Percentiles rank a stretch among this genome's conserved stretches.
Conservation (phyloP, 2,113 vertebrate genomes). For the Otocyon megalotis region DNA sequence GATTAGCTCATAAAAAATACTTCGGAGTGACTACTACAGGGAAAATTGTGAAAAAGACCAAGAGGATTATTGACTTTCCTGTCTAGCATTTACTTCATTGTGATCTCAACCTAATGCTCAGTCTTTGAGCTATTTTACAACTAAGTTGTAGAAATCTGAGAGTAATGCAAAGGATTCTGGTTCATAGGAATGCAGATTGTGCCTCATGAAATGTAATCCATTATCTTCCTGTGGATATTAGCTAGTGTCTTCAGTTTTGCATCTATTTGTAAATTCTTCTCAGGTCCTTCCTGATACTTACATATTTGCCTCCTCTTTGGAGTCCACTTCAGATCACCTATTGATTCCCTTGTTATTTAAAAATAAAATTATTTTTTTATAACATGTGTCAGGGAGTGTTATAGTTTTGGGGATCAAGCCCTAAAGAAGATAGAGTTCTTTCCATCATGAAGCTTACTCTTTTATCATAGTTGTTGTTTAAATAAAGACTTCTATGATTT, state of each 20-base stretch:
- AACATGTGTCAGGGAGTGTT: not conserved
- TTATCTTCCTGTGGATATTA: not conserved
- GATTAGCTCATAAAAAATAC: constrained; percentile 19
- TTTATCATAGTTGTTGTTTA: not conserved
- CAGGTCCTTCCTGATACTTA: not conserved
- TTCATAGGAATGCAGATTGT: not conserved
- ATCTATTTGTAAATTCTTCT: not conserved
- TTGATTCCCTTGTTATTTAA: not conserved
- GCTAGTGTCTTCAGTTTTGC: not conserved
- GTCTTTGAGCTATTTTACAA: constrained; percentile 27
- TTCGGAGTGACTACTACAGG: not conserved
- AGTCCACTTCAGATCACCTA: not conserved
- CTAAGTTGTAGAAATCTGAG: not conserved
- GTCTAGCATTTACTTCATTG: not conserved
- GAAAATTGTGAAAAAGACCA: not conserved
- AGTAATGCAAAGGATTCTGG: not conserved
- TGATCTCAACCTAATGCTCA: not conserved
- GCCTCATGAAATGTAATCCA: not conserved
- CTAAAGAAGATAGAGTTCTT: not conserved
- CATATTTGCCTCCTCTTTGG: not conserved
- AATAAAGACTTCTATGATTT: constrained; percentile 23
- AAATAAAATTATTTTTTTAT: constrained; percentile 45
- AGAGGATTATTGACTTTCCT: not conserved
- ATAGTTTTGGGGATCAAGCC: not conserved
- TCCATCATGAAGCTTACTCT: not conserved